These are phyloP conservation scores for Euborellia annulipes DNA, from an alignment of 1,140 invertebrate species.

Conservation along the genomic window DNA sequence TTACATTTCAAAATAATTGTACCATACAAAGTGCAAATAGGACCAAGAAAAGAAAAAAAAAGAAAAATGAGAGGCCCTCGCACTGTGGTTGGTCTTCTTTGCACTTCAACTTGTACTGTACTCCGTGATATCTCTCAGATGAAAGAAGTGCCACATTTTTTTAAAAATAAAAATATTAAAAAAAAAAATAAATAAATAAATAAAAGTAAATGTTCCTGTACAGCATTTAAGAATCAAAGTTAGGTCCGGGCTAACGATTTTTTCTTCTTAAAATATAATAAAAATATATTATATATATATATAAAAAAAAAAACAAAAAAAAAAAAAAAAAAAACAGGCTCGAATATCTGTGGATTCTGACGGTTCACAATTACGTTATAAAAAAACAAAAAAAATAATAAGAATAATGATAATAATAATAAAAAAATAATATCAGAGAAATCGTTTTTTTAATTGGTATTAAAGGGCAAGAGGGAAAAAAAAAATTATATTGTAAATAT, in stretches of 20 bases:
- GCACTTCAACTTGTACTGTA: conserved; percentile 14
- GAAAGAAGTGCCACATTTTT: conserved; percentile 19
- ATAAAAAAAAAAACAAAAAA: too few relatives aligned
- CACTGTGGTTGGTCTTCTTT: conserved; percentile 14
- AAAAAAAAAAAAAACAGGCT: conserved; percentile 4
- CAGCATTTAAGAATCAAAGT: conserved; percentile 35
- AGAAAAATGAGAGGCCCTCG: conserved; percentile 7
- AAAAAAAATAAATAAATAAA: conserved; percentile 16
- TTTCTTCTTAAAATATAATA: conserved; percentile 12
- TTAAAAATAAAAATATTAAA: conserved; percentile 20
- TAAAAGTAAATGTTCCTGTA: conserved; percentile 34
- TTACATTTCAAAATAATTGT: conserved; percentile 7
- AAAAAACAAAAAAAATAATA: conserved; percentile 5
- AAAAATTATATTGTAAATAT: conserved; percentile 8
- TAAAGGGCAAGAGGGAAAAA: conserved; percentile 12
- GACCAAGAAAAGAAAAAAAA: conserved; percentile 13
- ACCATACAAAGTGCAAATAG: conserved; percentile 12
- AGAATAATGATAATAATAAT: too few relatives aligned
- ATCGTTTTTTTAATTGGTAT: conserved; percentile 13
- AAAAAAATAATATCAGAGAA: too few relatives aligned
- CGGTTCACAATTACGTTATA: conserved; percentile 8
- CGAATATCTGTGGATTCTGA: conserved; percentile 8
- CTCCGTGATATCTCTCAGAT: conserved; percentile 17
- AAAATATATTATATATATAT: too few relatives aligned
- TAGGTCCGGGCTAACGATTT: conserved; percentile 14